These are phyloP conservation scores for Lutraria rhynchaena DNA, from an alignment of 1,140 invertebrate genomes.

Conservation along the genomic window DNA sequence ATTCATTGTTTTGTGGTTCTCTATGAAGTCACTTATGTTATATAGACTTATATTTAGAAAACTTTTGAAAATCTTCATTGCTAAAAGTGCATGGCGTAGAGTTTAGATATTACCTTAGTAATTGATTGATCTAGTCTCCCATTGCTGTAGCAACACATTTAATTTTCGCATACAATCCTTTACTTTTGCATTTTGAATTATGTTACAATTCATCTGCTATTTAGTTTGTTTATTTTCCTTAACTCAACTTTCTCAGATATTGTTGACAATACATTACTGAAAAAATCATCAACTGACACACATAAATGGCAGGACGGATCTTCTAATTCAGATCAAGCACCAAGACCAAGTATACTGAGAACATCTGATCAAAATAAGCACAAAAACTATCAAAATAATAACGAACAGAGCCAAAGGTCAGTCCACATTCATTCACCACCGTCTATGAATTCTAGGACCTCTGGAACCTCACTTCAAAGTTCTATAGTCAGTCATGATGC, in stretches of 20 bases:
- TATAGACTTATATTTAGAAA: no score
- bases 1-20: no score
- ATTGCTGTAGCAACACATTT: no score
- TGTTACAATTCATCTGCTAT: no score
- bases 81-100: no score
- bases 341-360: slow-evolving; percentile 20
- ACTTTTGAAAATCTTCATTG: no score
- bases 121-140: no score
- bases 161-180: no score
- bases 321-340: background rate
- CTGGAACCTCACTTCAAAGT: background rate
- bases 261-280: slow-evolving; percentile 50
- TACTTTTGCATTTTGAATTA: no score
- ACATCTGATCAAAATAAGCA: background rate
- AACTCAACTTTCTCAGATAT: slow-evolving; percentile 36
- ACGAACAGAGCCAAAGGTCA: background rate
- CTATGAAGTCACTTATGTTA: no score
- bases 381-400: background rate
- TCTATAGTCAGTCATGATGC: background rate
- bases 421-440: slow-evolving; percentile 43
- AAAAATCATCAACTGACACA: slow-evolving; percentile 6
- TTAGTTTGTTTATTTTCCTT: background rate
- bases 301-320: background rate
- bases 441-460: background rate
- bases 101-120: no score